Conservation (phyloP, 2,797 vertebrate species). For the Yasuhikotakia modesta region DNA sequence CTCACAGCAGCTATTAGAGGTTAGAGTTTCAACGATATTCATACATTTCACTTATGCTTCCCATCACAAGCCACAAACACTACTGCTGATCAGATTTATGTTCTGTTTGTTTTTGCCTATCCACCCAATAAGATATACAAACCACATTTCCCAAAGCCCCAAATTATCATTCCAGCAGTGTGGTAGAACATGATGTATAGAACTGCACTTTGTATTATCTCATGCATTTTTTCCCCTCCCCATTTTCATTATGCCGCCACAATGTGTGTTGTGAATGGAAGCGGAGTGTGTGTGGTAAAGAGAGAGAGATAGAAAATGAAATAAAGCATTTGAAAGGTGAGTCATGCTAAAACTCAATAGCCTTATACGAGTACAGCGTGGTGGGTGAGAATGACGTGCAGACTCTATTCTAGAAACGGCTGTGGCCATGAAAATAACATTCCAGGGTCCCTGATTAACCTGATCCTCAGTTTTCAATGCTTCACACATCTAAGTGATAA, state of each 20-base stretch:
- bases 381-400: slow-evolving; percentile 59
- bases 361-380: slow-evolving; percentile 56
- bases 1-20: slow-evolving; percentile 13
- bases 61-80: background rate
- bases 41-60: slow-evolving; percentile 5
- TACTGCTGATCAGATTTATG: slow-evolving; percentile 28
- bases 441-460: slow-evolving; percentile 60
- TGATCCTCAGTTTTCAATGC: slow-evolving; percentile 54
- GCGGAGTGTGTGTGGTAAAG: slow-evolving; percentile 20
- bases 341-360: slow-evolving; percentile 66
- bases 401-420: slow-evolving; percentile 60
- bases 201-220: slow-evolving; percentile 34
- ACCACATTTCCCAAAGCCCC: slow-evolving; percentile 34
- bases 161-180: slow-evolving; percentile 35
- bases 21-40: slow-evolving; percentile 27
- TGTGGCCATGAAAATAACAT: slow-evolving; percentile 65
- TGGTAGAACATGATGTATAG: slow-evolving; percentile 34
- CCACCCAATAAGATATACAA: slow-evolving; percentile 17
- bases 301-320: slow-evolving; percentile 29
- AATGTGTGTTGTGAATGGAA: slow-evolving; percentile 51
- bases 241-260: slow-evolving; percentile 43
- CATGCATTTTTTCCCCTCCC: slow-evolving; percentile 16
- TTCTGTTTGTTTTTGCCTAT: slow-evolving; percentile 33
- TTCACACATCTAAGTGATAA: slow-evolving; percentile 55
- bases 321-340: slow-evolving; percentile 57